A percentile compares a stretch with the other conserved stretches of the same genome.
phyloP scores from a whole-genome alignment of 2,888 invertebrate species.

The Timema cristinae region DNA sequence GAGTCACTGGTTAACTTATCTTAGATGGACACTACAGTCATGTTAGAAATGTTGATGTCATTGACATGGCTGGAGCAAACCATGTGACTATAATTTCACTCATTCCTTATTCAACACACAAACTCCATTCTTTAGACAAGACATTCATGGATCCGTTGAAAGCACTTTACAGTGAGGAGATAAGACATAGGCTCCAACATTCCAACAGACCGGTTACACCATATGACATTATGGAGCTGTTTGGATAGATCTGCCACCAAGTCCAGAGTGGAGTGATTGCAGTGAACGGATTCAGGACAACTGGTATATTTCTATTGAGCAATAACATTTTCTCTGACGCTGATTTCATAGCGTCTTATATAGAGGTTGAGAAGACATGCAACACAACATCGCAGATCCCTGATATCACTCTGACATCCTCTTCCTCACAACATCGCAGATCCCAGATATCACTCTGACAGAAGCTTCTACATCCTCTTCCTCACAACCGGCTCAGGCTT shows the following conservation, averaged over 20 bases:
- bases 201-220: background rate
- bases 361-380: background rate
- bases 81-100: slow-evolving; percentile 19
- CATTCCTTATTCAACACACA: slow-evolving; percentile 11
- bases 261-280: background rate
- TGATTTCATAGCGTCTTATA: background rate
- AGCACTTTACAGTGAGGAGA: slow-evolving; percentile 2
- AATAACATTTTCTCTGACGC: slow-evolving; percentile 10
- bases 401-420: too few species aligned
- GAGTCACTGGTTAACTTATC: slow-evolving; percentile 1
- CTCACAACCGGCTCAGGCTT: too few species aligned
- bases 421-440: too few species aligned
- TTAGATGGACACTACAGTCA: slow-evolving; percentile 20
- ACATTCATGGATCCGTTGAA: slow-evolving; percentile 21
- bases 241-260: background rate
- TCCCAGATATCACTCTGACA: too few species aligned
- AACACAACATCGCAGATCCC: too few species aligned
- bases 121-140: slow-evolving; percentile 15
- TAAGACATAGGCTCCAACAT: background rate
- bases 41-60: slow-evolving; percentile 14
- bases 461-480: too few species aligned
- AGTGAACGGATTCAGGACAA: slow-evolving; percentile 5
- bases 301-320: slow-evolving; percentile 15
- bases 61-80: slow-evolving; percentile 19
- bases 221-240: background rate